A percentile compares a stretch with the other conserved stretches of the same genome.
Evolutionary conservation across 2,797 vertebrate species (phyloP).

Genomic region (Bradypodion pumilum): DNA sequence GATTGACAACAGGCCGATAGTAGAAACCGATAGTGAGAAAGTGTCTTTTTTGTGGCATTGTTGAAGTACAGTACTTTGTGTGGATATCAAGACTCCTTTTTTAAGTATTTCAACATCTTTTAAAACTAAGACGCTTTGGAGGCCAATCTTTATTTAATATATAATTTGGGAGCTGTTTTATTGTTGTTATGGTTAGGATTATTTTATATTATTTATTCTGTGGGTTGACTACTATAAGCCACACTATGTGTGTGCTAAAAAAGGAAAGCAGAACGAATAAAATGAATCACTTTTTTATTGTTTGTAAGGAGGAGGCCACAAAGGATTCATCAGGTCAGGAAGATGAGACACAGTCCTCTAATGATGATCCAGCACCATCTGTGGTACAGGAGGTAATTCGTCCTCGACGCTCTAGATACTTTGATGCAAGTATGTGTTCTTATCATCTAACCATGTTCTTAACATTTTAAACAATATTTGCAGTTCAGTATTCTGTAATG

Average conservation of each 20-base stretch:
- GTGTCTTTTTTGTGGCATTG: background rate
- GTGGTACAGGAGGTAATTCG: conserved; percentile 88
- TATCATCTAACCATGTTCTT: background rate
- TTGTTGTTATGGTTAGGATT: background rate
- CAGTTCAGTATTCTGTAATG: background rate
- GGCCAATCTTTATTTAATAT: background rate
- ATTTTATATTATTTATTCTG: background rate
- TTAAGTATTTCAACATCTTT: background rate
- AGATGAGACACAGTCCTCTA: conserved; percentile 83
- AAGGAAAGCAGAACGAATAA: background rate
- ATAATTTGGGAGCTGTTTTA: background rate
- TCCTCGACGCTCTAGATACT: conserved; percentile 90
- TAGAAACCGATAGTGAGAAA: background rate
- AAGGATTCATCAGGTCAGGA: conserved; percentile 85
- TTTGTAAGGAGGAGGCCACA: conserved; percentile 80
- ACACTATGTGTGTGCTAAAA: background rate
- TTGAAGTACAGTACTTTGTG: background rate
- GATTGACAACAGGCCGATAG: background rate
- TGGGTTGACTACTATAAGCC: background rate
- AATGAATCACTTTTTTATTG: conserved; percentile 28
- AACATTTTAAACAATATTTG: background rate
- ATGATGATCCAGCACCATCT: conserved; percentile 84
- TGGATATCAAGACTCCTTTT: background rate
- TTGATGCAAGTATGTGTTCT: conserved; percentile 86
- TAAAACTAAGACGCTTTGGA: background rate